Evolutionary conservation across 2,888 invertebrate species (phyloP), one percentile per base, ranked within the genome.

Genomic region (Strigamia crassipes): DNA sequence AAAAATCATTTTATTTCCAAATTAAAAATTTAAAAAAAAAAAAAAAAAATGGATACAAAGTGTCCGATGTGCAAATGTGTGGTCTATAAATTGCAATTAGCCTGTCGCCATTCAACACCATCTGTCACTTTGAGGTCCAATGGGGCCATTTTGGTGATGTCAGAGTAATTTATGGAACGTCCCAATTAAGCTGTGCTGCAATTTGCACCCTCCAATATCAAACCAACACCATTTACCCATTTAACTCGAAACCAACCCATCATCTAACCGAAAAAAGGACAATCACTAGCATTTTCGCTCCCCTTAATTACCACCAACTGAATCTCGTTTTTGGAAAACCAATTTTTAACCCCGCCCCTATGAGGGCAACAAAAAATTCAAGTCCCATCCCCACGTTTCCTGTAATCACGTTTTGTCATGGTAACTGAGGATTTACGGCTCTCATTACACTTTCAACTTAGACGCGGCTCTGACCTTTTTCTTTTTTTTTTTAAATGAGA

Each of bases 371-470:
- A 46, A 46, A 46, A 46, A 46, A 15, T 46, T 46, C 46, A 46
- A 61, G 61, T 61, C 61, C 61, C 61, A 23, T 61, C 61, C 61
- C 61, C 23, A 61, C 61, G 21, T 61, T 61, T 61, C 61, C 61
- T 61, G 61, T 61, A 61, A 61, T 61, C 61, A 61, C 23, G 61
- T 61, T 61, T 61, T 61, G 61, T 61, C 61, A 61, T 61, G 61
- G 61, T 61, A 61, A 18, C 23, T 61, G 21, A 61, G 61, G 61
- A 61, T 61, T 61, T 61, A 61, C 61, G 61, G 61, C 61, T 61
- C 61, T 61, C 61, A 61, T 61, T 61, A 61, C 61, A 61, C 18
- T 61, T 61, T 61, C 21, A n/a, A 61, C 61, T 61, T 61, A 10
- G 4, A 61, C 23, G 46, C 4, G 46, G 8, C 23, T 61, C 61